Evolutionary conservation across 2,797 vertebrate genomes (phyloP).

Genomic region (Eutrigla gurnardus): DNA sequence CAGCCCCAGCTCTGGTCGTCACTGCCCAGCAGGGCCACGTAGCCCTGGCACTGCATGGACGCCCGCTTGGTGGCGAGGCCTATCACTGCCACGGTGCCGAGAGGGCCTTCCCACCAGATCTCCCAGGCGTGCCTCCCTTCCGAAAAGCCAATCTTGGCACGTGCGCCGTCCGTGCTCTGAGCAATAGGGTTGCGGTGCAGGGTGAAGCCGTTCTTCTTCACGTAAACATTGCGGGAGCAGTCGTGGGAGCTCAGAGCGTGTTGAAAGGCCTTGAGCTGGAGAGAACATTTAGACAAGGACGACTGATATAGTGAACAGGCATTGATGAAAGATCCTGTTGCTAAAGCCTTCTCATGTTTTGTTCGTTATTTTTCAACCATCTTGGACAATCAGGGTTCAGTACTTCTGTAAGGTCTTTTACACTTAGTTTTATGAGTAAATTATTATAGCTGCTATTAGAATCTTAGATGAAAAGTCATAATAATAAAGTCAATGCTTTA

Average conservation of each 20-base stretch:
- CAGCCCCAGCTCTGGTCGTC: slow-evolving; percentile 99
- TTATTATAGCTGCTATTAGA: not conserved
- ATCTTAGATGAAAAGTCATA: not conserved
- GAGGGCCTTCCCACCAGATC: slow-evolving; percentile 99
- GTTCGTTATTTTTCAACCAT: too few relatives aligned
- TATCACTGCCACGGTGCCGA: slow-evolving; percentile 97
- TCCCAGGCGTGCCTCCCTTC: slow-evolving; percentile 99
- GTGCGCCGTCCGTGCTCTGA: slow-evolving; percentile 97
- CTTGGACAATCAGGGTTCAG: not conserved
- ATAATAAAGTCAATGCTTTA: not conserved
- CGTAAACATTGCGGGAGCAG: slow-evolving; percentile 99
- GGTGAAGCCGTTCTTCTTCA: slow-evolving; percentile 99
- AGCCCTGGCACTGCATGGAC: slow-evolving; percentile 98
- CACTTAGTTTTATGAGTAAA: not conserved
- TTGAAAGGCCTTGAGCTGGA: slow-evolving; percentile 93
- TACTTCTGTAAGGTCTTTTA: not conserved
- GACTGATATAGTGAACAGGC: not conserved
- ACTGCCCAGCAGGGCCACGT: slow-evolving; percentile 96
- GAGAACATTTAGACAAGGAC: not conserved
- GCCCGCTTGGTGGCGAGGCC: slow-evolving; percentile 97
- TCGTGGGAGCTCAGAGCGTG: slow-evolving; percentile 97
- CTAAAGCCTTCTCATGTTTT: too few relatives aligned
- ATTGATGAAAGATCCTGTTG: not conserved
- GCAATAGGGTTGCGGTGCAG: slow-evolving; percentile 98
- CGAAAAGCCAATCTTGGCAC: slow-evolving; percentile 96